Conservation (phyloP, 1,140 invertebrate species). For the Pissodes strobi region DNA sequence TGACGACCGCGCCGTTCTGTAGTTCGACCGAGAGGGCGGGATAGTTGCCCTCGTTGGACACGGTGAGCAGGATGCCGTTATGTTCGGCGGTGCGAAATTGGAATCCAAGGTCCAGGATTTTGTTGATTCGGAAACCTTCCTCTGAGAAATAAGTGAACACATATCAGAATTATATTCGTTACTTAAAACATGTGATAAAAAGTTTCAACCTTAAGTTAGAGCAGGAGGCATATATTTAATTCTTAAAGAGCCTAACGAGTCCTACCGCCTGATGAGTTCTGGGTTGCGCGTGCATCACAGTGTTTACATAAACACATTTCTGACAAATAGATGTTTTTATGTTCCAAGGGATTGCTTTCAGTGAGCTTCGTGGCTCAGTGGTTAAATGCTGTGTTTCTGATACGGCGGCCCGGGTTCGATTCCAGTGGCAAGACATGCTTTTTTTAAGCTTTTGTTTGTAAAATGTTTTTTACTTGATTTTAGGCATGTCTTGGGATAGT, state of each 20-base stretch:
- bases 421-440: too few species aligned
- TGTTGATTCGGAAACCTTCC: slow-evolving; percentile 70
- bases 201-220: not conserved
- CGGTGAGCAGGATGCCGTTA: slow-evolving; percentile 78
- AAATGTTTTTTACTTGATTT: too few species aligned
- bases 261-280: too few species aligned
- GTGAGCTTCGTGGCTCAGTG: too few species aligned
- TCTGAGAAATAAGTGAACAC: slow-evolving; percentile 62
- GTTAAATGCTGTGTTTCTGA: too few species aligned
- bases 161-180: not conserved
- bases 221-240: not conserved
- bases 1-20: slow-evolving; percentile 74
- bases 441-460: too few species aligned
- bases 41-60: slow-evolving; percentile 64
- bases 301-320: too few species aligned
- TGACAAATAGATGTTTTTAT: not conserved
- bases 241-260: too few species aligned
- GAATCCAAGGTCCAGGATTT: slow-evolving; percentile 72
- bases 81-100: slow-evolving; percentile 84
- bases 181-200: not conserved
- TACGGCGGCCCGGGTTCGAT: too few species aligned
- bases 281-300: too few species aligned
- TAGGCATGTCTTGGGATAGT: too few species aligned
- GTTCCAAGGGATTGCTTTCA: too few species aligned
- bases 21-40: slow-evolving; percentile 78